These are phyloP conservation scores for Drosophila persimilis DNA, from an alignment of 1,140 invertebrate species.

Conservation along the genomic window DNA sequence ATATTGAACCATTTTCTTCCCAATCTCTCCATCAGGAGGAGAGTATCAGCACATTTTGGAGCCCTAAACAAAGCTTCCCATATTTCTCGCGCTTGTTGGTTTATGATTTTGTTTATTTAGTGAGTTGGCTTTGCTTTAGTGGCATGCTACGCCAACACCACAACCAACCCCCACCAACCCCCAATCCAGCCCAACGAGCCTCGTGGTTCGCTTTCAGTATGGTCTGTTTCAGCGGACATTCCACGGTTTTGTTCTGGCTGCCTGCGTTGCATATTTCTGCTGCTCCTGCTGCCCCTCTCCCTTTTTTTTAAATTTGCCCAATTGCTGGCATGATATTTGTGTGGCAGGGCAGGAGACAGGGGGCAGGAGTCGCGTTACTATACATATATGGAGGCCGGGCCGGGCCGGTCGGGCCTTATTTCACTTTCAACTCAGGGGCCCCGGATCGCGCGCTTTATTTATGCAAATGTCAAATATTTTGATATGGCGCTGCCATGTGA, in stretches of 20 bases:
- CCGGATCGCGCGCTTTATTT: slow-evolving; percentile 63
- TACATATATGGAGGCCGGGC: background rate
- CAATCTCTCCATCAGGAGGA: slow-evolving; percentile 25
- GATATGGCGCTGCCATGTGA: slow-evolving; percentile 77
- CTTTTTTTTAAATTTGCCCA: slow-evolving; percentile 66
- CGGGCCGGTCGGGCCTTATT: slow-evolving; percentile 16
- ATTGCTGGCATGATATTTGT: slow-evolving; percentile 63
- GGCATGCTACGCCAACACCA: slow-evolving; percentile 18
- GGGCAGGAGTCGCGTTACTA: too few species aligned
- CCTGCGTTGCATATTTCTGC: slow-evolving; percentile 53
- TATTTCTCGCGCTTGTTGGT: slow-evolving; percentile 47
- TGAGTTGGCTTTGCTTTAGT: slow-evolving; percentile 51
- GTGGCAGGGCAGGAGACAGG: slow-evolving; percentile 3
- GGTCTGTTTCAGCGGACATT: slow-evolving; percentile 29
- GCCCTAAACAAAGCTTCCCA: slow-evolving; percentile 18
- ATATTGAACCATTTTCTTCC: slow-evolving; percentile 32
- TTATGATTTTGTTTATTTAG: slow-evolving; percentile 73
- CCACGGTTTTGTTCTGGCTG: slow-evolving; percentile 46
- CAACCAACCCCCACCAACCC: slow-evolving; percentile 11
- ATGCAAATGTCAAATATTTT: slow-evolving; percentile 81
- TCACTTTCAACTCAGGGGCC: slow-evolving; percentile 31
- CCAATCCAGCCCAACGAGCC: background rate
- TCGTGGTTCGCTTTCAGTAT: slow-evolving; percentile 5
- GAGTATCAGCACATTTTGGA: slow-evolving; percentile 17
- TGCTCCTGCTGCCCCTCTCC: background rate